Percentiles rank a stretch among this genome's conserved stretches.
phyloP scores from a whole-genome alignment of 2,113 vertebrate genomes.

The Perca flavescens region DNA sequence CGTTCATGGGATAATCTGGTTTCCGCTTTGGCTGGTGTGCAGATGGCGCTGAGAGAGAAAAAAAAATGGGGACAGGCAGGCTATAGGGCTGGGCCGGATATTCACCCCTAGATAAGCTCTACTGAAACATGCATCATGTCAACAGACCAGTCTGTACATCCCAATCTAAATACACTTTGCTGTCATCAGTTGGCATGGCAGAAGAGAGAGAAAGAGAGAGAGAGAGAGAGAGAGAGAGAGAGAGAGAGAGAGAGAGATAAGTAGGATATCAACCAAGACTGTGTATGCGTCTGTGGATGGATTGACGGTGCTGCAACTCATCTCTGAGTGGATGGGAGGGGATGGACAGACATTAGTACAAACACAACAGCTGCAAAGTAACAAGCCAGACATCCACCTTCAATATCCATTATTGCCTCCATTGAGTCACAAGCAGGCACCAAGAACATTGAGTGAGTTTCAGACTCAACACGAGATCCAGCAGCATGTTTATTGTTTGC shows the following conservation, averaged over 20 bases:
- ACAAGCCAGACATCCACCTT: conserved; percentile 16
- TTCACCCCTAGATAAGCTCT: conserved; percentile 76
- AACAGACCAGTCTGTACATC: conserved; percentile 34
- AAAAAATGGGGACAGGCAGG: conserved; percentile 73
- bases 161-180: conserved; percentile 14
- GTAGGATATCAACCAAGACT: not conserved
- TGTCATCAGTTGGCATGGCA: not conserved
- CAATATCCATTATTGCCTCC: conserved; percentile 5
- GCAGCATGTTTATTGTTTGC: not conserved
- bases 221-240: too few species aligned
- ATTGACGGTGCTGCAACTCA: not conserved
- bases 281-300: not conserved
- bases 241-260: not conserved
- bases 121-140: conserved; percentile 58
- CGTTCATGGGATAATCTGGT: conserved; percentile 80
- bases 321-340: not conserved
- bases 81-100: conserved; percentile 63
- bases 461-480: conserved; percentile 24
- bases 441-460: not conserved
- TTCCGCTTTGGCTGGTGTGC: conserved; percentile 74
- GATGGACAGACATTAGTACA: not conserved
- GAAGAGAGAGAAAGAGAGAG: not conserved
- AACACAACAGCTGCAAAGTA: not conserved
- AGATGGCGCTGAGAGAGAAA: conserved; percentile 74
- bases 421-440: not conserved